A percentile compares a stretch with the other conserved stretches of the same genome.
Conservation (phyloP, 2,797 vertebrate genomes). For the Notamacropus eugenii region DNA sequence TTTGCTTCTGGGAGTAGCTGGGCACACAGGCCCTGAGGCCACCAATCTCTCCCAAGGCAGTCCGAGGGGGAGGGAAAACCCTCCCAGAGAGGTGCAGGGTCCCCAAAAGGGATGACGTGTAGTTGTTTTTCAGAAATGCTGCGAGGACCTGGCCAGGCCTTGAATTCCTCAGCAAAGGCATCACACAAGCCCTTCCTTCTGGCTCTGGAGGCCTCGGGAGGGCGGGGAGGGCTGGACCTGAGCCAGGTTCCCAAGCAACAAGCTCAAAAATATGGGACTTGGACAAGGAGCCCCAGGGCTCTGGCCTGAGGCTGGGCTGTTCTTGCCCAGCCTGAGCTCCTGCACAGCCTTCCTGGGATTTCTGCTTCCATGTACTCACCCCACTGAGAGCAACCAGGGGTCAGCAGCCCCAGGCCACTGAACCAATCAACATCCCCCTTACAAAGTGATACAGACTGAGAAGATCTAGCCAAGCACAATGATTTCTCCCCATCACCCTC, state of each 20-base stretch:
- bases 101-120: conserved; percentile 66
- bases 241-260: background rate
- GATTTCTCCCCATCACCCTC: no score
- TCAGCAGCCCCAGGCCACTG: background rate
- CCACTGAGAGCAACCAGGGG: background rate
- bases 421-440: background rate
- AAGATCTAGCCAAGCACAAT: no score
- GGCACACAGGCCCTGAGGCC: no score
- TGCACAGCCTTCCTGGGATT: background rate
- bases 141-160: conserved; percentile 61
- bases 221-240: no score
- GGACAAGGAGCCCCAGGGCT: no score
- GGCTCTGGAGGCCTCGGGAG: background rate
- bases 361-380: no score
- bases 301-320: background rate
- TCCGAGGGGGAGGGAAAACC: no score
- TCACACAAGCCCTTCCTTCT: background rate
- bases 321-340: background rate
- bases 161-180: conserved; percentile 53
- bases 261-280: background rate
- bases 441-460: background rate
- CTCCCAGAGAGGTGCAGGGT: background rate
- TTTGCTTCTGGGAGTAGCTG: no score
- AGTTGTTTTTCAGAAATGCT: conserved; percentile 73
- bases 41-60: background rate